A percentile compares a stretch with the other conserved stretches of the same genome.
phyloP scores from a whole-genome alignment of 2,113 vertebrate genomes.

The cattle (Bos taurus) region ARS-UCD2.0 NC_037334.1:38497001-38497500 shows the following conservation, averaged over 20 bases:
- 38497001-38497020: not conserved
- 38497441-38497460: not conserved
- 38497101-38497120: not conserved
- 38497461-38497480: not conserved
- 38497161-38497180: too few relatives aligned
- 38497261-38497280: not conserved
- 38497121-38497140: too few relatives aligned
- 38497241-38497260: not conserved
- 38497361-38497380: not conserved
- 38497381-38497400: not conserved
- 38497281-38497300: not conserved
- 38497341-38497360: not conserved
- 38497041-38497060: not conserved
- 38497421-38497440: not conserved
- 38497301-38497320: not conserved
- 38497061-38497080: not conserved
- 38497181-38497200: too few relatives aligned
- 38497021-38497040: not conserved
- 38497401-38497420: not conserved
- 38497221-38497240: not conserved
- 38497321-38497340: not conserved
- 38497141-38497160: too few relatives aligned
- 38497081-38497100: not conserved
- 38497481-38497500: not conserved
- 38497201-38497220: too few relatives aligned